A percentile compares a stretch with the other conserved stretches of the same genome.
These are phyloP conservation scores for Xenopus petersii DNA, from an alignment of 2,797 vertebrate genomes.

Conservation along the genomic window DNA sequence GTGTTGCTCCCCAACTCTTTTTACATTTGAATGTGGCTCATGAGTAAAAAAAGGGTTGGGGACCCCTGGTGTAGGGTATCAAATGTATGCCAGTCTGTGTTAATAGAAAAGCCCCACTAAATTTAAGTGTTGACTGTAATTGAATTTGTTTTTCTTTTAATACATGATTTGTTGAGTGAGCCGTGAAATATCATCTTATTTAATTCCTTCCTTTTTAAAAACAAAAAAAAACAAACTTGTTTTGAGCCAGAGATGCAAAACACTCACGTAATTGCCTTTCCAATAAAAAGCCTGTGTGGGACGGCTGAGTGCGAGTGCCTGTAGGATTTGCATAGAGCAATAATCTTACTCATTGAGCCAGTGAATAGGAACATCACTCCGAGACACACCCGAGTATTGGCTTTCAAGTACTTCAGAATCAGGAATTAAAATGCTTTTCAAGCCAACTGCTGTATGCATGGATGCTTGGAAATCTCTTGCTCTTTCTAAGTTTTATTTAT, in stretches of 20 bases:
- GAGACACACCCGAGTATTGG: no score
- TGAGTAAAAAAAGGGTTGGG: no score
- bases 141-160: no score
- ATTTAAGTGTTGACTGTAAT: no score
- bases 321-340: slow-evolving; percentile 31
- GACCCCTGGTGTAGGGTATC: no score
- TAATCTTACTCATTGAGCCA: slow-evolving; percentile 11
- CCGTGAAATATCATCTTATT: slow-evolving; percentile 23
- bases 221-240: not conserved
- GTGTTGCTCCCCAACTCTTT: no score
- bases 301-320: slow-evolving; percentile 20
- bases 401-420: no score
- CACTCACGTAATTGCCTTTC: slow-evolving; percentile 32
- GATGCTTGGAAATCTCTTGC: slow-evolving; percentile 14
- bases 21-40: no score
- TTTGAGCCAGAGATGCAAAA: slow-evolving; percentile 15
- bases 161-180: slow-evolving; percentile 3
- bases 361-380: slow-evolving; percentile 1
- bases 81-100: no score
- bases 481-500: slow-evolving; percentile 24
- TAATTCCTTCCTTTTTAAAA: not conserved
- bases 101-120: no score
- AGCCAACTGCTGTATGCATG: not conserved
- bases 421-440: no score
- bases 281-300: slow-evolving; percentile 2